Evolutionary conservation across 2,113 vertebrate genomes (phyloP).

Genomic region (Antechinus stuartii): DNA sequence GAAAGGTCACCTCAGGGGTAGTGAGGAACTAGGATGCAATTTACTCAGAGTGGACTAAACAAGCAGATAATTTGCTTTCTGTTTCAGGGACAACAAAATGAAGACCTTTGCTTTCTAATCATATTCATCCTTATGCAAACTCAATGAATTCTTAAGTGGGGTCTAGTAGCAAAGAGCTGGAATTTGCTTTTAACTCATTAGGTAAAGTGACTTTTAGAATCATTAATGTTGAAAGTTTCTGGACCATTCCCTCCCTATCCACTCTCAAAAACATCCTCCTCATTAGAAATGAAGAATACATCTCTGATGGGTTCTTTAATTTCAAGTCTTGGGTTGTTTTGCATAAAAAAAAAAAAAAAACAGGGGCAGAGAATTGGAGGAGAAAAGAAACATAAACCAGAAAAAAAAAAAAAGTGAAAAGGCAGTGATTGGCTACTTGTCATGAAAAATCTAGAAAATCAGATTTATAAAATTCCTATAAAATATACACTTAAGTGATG

Average conservation of each 20-base stretch:
- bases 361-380: neutral
- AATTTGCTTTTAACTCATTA: constrained; percentile 80
- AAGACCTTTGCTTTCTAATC: constrained; percentile 74
- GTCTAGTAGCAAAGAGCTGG: constrained; percentile 73
- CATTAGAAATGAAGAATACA: neutral
- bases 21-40: constrained; percentile 73
- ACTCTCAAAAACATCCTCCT: constrained; percentile 56
- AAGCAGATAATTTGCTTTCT: constrained; percentile 77
- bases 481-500: constrained; percentile 73
- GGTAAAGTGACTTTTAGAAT: constrained; percentile 67
- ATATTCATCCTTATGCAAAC: constrained; percentile 75
- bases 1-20: constrained; percentile 76
- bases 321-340: constrained; percentile 38
- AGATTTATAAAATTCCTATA: constrained; percentile 67
- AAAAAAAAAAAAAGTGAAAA: constrained; percentile 56
- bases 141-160: constrained; percentile 67
- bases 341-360: constrained; percentile 60
- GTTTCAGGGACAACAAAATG: constrained; percentile 77
- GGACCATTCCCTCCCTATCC: neutral
- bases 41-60: constrained; percentile 74
- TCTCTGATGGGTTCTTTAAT: constrained; percentile 67
- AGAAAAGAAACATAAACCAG: constrained; percentile 37
- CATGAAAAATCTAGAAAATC: constrained; percentile 64
- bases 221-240: constrained; percentile 50
- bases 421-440: constrained; percentile 58